These are phyloP conservation scores for Drosophila borealis DNA, from an alignment of 2,888 invertebrate species.

Conservation along the genomic window DNA sequence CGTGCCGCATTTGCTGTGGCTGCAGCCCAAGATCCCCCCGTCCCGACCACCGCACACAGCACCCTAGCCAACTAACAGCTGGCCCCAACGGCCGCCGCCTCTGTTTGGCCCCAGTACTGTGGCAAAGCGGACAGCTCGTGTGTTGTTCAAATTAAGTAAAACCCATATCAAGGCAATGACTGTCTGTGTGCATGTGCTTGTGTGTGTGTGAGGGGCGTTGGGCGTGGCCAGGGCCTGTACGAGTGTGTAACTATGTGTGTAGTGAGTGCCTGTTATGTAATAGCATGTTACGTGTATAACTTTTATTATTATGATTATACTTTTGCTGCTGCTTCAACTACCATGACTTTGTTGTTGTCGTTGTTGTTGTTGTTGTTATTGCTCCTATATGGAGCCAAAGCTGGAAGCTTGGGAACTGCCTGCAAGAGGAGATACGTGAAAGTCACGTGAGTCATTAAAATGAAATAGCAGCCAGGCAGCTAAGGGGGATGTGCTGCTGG, in stretches of 20 bases:
- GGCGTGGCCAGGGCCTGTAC: conserved; percentile 31
- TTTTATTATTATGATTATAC: conserved; percentile 78
- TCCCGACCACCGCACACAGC: background rate
- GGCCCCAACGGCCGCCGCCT: background rate
- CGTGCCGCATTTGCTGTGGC: conserved; percentile 12
- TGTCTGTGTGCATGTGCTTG: conserved; percentile 4
- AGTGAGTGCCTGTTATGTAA: conserved; percentile 70
- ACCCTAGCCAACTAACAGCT: too few species aligned
- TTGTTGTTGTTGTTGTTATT: conserved; percentile 23
- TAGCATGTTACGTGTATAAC: conserved; percentile 80
- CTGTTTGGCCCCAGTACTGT: background rate
- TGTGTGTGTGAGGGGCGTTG: conserved; percentile 17
- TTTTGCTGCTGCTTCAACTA: conserved; percentile 61
- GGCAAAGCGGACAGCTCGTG: conserved; percentile 32
- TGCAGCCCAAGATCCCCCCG: conserved; percentile 8
- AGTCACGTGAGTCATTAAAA: conserved; percentile 79
- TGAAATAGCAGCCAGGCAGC: conserved; percentile 72
- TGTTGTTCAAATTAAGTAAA: conserved; percentile 71
- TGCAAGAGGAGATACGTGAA: conserved; percentile 69
- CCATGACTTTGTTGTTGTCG: conserved; percentile 32
- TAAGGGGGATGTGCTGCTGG: background rate
- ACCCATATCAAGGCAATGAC: conserved; percentile 54
- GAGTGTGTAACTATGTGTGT: conserved; percentile 35
- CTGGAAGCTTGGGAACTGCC: conserved; percentile 37
- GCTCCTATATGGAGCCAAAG: conserved; percentile 27